A percentile compares a stretch with the other conserved stretches of the same genome.
phyloP scores from a whole-genome alignment of 2,888 invertebrate genomes.

The Embidobia sp. region DNA sequence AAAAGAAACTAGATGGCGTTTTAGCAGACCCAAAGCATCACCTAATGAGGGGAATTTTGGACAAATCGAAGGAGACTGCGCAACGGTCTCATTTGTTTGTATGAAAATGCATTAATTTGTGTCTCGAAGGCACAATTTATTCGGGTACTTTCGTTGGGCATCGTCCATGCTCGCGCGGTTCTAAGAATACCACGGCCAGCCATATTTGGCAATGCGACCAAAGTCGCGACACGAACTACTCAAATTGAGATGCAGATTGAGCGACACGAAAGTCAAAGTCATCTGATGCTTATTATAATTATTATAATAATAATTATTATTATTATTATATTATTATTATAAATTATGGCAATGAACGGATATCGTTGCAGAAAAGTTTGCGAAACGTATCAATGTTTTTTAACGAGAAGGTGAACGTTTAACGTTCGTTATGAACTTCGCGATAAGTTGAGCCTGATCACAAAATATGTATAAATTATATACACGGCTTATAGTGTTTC shows the following conservation, averaged over 20 bases:
- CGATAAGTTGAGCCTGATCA: conserved; percentile 18
- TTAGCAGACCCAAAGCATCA: no score
- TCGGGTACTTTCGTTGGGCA: conserved; percentile 74
- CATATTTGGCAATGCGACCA: conserved; percentile 81
- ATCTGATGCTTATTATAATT: no score
- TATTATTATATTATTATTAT: conserved; percentile 12
- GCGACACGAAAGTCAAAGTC: conserved; percentile 45
- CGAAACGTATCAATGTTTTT: conserved; percentile 24
- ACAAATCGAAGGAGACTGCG: neutral
- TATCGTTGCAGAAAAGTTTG: conserved; percentile 11
- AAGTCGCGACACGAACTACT: conserved; percentile 69
- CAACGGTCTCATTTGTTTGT: conserved; percentile 12
- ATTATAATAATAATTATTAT: no score
- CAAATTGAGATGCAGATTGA: conserved; percentile 35
- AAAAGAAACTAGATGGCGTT: no score
- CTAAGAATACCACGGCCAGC: conserved; percentile 81
- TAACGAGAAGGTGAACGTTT: conserved; percentile 25
- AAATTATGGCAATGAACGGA: conserved; percentile 24
- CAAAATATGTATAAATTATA: no score
- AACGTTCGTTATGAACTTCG: conserved; percentile 31
- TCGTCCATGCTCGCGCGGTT: conserved; percentile 76
- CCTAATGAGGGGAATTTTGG: neutral
- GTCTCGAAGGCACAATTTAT: conserved; percentile 29
- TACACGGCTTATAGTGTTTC: no score
- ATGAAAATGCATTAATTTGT: conserved; percentile 23